Evolutionary conservation across 2,888 invertebrate species (phyloP).

Genomic region (Polylopha cassiicola): DNA sequence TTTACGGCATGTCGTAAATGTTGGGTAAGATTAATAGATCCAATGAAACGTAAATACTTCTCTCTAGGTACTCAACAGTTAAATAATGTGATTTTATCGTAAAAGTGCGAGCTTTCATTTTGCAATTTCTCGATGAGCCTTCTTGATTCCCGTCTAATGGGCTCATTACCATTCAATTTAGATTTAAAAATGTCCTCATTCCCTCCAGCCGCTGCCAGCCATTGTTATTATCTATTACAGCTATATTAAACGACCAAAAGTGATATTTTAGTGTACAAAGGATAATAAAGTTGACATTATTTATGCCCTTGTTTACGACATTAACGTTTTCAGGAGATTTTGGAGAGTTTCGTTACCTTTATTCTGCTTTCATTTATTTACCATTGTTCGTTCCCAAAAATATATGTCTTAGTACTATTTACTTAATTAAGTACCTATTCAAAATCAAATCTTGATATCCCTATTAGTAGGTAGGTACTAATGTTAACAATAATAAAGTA

Average conservation of each 20-base stretch:
- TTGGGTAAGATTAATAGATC: too few relatives aligned
- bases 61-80: too few relatives aligned
- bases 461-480: too few relatives aligned
- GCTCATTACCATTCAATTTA: conserved; percentile 14
- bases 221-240: conserved; percentile 2
- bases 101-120: conserved; percentile 20
- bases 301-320: conserved; percentile 14
- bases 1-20: too few relatives aligned
- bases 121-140: conserved; percentile 13
- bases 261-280: conserved; percentile 13
- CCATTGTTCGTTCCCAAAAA: conserved; percentile 1
- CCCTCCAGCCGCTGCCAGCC: background rate
- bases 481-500: background rate
- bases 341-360: background rate
- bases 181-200: conserved; percentile 5
- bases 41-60: too few relatives aligned
- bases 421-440: too few relatives aligned
- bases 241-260: conserved; percentile 8
- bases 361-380: conserved; percentile 15
- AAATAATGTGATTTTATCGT: conserved; percentile 1
- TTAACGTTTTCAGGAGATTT: conserved; percentile 9
- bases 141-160: conserved; percentile 7
- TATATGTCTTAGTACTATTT: too few relatives aligned
- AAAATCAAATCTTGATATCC: too few relatives aligned
- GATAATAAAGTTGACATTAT: conserved; percentile 14